Evolutionary conservation across 53 echinoderm and acorn worm genomes (phyloP), one percentile per base, ranked within the genome.

Genomic region (Luidia sarsii): DNA sequence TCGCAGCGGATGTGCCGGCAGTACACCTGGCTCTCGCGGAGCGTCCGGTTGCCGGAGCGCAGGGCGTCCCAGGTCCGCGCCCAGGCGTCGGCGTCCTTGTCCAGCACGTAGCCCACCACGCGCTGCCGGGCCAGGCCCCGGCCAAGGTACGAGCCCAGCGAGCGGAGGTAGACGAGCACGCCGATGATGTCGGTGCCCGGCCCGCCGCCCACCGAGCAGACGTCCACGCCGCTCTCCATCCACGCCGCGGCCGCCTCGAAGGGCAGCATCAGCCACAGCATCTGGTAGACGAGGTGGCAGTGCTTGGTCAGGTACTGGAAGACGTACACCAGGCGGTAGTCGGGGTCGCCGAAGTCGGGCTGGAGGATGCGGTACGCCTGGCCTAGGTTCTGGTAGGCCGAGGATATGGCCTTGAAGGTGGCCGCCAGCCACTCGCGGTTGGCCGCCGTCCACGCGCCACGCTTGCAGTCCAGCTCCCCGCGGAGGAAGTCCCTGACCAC

Each of bases 81-180:
- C 21, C 87, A 92, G 50, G 92, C 89, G 13, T 80, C 80, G 52
- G 67, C 67, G 27, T 73, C 92, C 28, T 92, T 89, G 23, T 77
- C 77, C 33, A 77, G 41, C 16, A 77, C 77, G 61, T 77, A 32
- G 11, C 61, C 59, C 41, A 77, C 21, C 37, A 77, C 46, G n/a
- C 61, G 77, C 61, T 41, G 56, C n/a, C 60, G 31, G 61, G 43
- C 48, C 60, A 55, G 60, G 57, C 16, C 48, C 60, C 56, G 60
- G 11, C 61, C 62, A 3, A 77, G 77, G 32, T 77, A 77, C 60
- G 77, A 77, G 32, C 77, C 18, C 3, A 77, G 4, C 30, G 77
- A 77, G 1, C 48, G 60, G 20, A 77, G 77, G 30, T 43, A 77
- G 16, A 77, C 46, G 3, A 77, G 46, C 0, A 77, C 77, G 38